phyloP scores from a whole-genome alignment of 2,888 invertebrate species.

The Petrolisthes manimaculis region DNA sequence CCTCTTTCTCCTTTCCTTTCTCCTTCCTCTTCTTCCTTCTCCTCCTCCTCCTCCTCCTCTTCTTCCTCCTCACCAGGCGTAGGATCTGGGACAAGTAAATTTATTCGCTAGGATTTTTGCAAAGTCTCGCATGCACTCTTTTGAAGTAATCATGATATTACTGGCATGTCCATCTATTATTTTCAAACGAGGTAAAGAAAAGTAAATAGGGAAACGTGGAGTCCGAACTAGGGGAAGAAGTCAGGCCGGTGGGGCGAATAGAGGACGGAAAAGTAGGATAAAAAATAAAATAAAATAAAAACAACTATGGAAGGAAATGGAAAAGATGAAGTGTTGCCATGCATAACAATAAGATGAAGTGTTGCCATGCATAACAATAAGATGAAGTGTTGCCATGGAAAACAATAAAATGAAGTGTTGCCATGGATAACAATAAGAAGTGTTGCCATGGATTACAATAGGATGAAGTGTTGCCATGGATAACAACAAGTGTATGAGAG shows the following conservation, averaged over 20 bases:
- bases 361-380: background rate
- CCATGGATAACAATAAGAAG: background rate
- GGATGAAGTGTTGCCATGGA: too few species aligned
- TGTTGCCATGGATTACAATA: too few species aligned
- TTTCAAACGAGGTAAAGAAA: conserved; percentile 19
- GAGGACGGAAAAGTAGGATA: background rate
- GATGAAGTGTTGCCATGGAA: background rate
- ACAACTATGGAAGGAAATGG: background rate
- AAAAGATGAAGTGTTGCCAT: background rate
- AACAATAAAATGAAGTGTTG: background rate
- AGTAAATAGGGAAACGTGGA: conserved; percentile 24
- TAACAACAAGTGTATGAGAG: too few species aligned
- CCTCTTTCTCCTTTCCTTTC: background rate
- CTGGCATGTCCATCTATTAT: conserved; percentile 29
- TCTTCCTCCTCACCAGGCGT: background rate
- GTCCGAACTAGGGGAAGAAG: conserved; percentile 19
- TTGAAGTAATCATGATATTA: conserved; percentile 32
- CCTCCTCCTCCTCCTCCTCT: conserved; percentile 5
- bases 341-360: background rate
- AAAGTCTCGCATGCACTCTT: conserved; percentile 9
- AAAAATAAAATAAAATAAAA: background rate
- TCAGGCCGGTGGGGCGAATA: too few species aligned
- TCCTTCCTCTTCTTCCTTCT: conserved; percentile 10
- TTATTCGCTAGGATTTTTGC: too few species aligned
- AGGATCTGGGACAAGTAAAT: conserved; percentile 24